Base-by-base conservation (phyloP, 2,113 vertebrate species). In the Gymnarchus niloticus region DNA sequence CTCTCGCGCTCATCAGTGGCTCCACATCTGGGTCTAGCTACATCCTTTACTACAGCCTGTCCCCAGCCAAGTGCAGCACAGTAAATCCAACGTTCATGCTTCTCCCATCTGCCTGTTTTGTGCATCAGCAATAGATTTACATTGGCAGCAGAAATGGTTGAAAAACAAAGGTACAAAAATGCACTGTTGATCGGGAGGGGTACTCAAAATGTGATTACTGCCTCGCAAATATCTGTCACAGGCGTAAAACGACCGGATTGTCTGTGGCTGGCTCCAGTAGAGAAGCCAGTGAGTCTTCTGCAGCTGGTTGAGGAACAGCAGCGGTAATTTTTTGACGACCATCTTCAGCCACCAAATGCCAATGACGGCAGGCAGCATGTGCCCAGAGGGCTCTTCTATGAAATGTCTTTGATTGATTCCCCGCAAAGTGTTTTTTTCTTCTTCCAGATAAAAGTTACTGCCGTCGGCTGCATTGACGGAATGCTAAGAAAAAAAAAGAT, bases 41-140 rank as follows among this genome's bases (percentile, higher is more conserved):
- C 21, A 46, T 59, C 57, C 12, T 83, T 61, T 51, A 48, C 73
- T 86, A 54, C 41, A 81, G 41, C 41, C 46, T 56, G 51, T 61
- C 54, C 51, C 56, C 21, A 86, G 81, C 86, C 89, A 88, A n/a
- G 89, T 78, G 46, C 81, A 1, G 49, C 51, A 59, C 12, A 85
- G 69, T 90, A 89, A 90, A 91, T 90, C 65, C 56, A 83, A 6
- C 44, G 65, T 80, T 88, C 69, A 77, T 76, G 81, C 83, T 41
- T 87, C 52, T 88, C 80, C 90, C 84, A 88, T 88, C 86, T 85
- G 59, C 73, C 84, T 85, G 84, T 56, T 85, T 85, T 78, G 1
- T 54, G 77, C 78, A 91, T 91, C 86, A 90, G 86, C 48, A 46
- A n/a, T 46, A 85, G 19, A 86, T 90, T 91, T 91, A 91, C 54